phyloP scores from a whole-genome alignment of 2,113 vertebrate genomes.

The Oxygymnocypris stewartii region DNA sequence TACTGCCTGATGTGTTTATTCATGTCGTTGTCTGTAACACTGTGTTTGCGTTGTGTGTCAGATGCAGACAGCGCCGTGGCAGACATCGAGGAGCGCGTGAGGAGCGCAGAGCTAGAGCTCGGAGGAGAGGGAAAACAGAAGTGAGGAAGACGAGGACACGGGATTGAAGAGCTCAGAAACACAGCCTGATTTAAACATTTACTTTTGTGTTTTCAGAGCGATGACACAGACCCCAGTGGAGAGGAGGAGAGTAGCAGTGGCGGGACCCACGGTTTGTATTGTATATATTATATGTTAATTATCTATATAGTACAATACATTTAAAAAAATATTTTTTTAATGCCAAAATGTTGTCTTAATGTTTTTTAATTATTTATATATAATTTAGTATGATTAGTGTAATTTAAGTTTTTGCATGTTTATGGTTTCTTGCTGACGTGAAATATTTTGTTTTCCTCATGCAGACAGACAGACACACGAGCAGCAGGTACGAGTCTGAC shows the following conservation, averaged over 20 bases:
- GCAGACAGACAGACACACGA: constrained; percentile 66
- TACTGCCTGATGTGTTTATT: not conserved
- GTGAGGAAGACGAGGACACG: constrained; percentile 43
- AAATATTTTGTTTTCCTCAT: constrained; percentile 36
- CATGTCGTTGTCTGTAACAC: not conserved
- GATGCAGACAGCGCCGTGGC: constrained; percentile 67
- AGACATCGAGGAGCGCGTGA: constrained; percentile 73
- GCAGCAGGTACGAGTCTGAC: constrained; percentile 69
- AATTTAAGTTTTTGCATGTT: constrained; percentile 1
- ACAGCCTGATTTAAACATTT: constrained; percentile 28
- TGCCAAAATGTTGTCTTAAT: no score
- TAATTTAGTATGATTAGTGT: not conserved
- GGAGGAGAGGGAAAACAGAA: constrained; percentile 72
- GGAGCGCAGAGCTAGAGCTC: constrained; percentile 73
- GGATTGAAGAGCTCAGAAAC: not conserved
- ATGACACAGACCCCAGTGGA: constrained; percentile 74
- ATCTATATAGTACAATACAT: no score
- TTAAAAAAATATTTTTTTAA: no score
- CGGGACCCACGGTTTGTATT: constrained; percentile 64
- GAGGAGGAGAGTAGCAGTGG: constrained; percentile 73
- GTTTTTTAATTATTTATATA: no score
- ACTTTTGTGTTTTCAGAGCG: constrained; percentile 63
- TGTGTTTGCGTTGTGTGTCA: constrained; percentile 51
- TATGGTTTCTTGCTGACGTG: not conserved
- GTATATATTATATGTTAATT: no score